Evolutionary conservation across 2,888 invertebrate species (phyloP), one percentile per base, ranked within the genome.

Genomic region (Drosophila barbarae): DNA sequence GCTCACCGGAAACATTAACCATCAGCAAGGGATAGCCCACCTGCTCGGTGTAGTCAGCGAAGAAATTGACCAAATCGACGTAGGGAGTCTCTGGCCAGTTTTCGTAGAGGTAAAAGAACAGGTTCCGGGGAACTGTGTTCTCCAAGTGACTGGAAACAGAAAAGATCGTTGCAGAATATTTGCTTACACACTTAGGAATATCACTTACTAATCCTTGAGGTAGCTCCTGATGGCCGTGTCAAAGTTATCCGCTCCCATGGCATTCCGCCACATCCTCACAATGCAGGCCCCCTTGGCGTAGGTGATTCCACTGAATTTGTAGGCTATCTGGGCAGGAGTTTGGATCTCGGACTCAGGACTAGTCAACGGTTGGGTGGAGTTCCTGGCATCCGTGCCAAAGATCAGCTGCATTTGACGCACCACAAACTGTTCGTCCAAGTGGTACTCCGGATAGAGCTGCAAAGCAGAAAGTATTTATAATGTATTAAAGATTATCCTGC

Each of bases 341-440:
- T 91, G 90, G 0, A 93, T 91, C 5, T 88, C 87, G 3, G 86
- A 85, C 50, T 91, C 90, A 0, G 44, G 57, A 38, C 80, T 86
- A 9, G 91, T 92, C 71, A 95, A 88, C 0, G 95, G 91, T 34
- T 92, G 92, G 0, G 92, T 90, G 9, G 88, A 88, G 35, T 88
- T 84, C 0, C 88, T 80, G n/a, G 92, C 91, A 82, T 95, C 95
- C 13, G 78, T 82, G 0, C 89, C 89, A 15, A 94, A 89, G 12
- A 93, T 91, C 0, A 90, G 86, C 71, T 95, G 95, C 1, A 95
- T 77, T 84, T 94, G 93, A 39, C 93, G 92, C 0, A 91, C 89
- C 2, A 95, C 92, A 78, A 95, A 95, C 74, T 94, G 94, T 8
- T 92, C 91, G 52, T 91, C 91, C 52, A 95, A 87, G 44, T 93